Evolutionary conservation across 92 coral and sea anemone genomes (phyloP), one percentile per base, ranked within the genome.

Genomic region (Paragorgia papillata): DNA sequence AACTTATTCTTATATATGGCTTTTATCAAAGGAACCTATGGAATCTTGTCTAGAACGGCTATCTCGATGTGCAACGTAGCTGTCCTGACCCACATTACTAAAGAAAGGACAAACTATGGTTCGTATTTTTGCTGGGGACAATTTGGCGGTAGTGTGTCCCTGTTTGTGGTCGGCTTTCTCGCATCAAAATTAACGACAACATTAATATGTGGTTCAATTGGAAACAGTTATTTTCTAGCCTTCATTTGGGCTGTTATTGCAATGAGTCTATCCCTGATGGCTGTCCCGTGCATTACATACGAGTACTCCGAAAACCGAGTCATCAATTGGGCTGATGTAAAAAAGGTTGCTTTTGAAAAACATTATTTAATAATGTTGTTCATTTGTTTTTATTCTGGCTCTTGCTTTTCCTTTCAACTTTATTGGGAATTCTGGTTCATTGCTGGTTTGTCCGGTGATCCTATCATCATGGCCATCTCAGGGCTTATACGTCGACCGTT

Each of bases 341-440:
- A 39, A 39, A 35, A 24, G 10, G 70, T 31, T 17, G 25, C 34
- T 9, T 63, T 33, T 21, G 25, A 34, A 0, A 18, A 0, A 9
- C 70, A 63, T 18, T 63, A 63, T 13, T 8, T 63, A 26, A 3
- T 63, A 3, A 33, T 63, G 46, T 17, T 56, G 3, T 28, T 56
- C 30, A 22, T 22, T 56, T 9, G 30, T 15, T 56, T 56, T 28
- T 56, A 56, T 56, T 56, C 2, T 22, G 62, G 62, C 2, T 56
- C 30, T 2, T 56, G 62, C 30, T 17, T 14, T 28, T 56, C 62
- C 14, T 22, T 56, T 22, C 62, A 56, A 56, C 22, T 2, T 15
- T 56, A 8, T 17, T 56, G 62, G 62, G 62, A 56, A 22, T 56
- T 13, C 22, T 56, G 62, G 62, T 56, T 13, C 31, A 22, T 56